phyloP scores from a whole-genome alignment of 2,113 vertebrate species.

The Phoenicopterus ruber region DNA sequence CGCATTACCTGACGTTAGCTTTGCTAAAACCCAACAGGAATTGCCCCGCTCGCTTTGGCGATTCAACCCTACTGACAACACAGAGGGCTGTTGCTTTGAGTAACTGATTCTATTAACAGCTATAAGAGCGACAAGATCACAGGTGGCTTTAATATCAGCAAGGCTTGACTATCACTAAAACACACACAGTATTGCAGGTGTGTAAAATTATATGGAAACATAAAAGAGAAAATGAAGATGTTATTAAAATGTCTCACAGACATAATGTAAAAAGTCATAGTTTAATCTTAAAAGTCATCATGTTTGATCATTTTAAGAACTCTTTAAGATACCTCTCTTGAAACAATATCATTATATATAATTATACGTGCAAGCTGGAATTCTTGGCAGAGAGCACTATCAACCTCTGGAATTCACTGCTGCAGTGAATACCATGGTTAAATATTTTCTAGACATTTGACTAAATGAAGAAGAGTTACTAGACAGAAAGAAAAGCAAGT shows the following conservation, averaged over 20 bases:
- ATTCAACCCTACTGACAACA: fast-evolving
- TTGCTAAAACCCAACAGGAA: neutral
- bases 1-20: neutral
- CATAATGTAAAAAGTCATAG: neutral
- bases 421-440: neutral
- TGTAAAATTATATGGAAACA: neutral
- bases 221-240: neutral
- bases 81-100: neutral
- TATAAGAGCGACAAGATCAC: neutral
- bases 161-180: neutral
- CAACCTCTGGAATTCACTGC: neutral
- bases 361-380: neutral
- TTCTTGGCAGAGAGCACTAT: neutral
- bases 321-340: neutral
- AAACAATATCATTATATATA: neutral
- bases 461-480: neutral
- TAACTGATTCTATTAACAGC: neutral
- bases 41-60: neutral
- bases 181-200: neutral
- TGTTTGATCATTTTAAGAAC: neutral
- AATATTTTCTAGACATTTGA: fast-evolving
- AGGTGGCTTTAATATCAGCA: neutral
- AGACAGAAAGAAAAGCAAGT: neutral
- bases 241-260: neutral
- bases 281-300: neutral